Evolutionary conservation across 1,140 invertebrate species (phyloP), one percentile per base, ranked within the genome.

Genomic region (Sitobion miscanthi): DNA sequence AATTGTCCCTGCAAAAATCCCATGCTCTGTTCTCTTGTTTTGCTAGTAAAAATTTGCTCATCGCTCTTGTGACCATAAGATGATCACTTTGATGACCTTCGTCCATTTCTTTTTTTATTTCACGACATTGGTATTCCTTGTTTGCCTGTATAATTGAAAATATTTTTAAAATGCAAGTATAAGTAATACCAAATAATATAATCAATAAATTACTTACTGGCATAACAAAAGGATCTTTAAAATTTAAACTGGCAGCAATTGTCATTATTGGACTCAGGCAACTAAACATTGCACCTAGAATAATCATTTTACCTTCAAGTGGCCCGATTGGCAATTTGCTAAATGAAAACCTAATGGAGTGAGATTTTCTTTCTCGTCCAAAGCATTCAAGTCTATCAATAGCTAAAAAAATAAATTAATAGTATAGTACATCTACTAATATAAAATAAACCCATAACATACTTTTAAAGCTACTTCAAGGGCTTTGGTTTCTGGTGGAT

Each of bases 281-380:
- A 6, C 97, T 97, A 95, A 99, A 99, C 91, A 99, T 96, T 0
- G 98, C 96, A 1, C 96, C 98, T 95, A 98, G 97, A 14, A 99
- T 95, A 62, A 99, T 96, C 97, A 99, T 98, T 96, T 99, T 99
- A 11, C 97, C 97, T 94, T 95, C 96, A 91, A 96, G 96, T 30
- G 96, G 96, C 94, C 96, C 95, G n/a, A 95, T 94, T 45, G 94
- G 94, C 25, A 99, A 95, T 98, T 97, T 3, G 98, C 97, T 47
- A 99, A 95, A 95, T 99, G 98, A 94, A 97, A 96, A 6, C 99
- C 99, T 8, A 99, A 95, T 54, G 98, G 97, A 0, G 99, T 99
- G 69, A 99, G 95, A 94, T 97, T 96, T 94, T 96, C 96, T 7
- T 96, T 95, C 94, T 96, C 96, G 96, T 99, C 98, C 87, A 99